A percentile compares a stretch with the other conserved stretches of the same genome.
Evolutionary conservation across 2,888 invertebrate genomes (phyloP).

Genomic region (Idaea straminata): DNA sequence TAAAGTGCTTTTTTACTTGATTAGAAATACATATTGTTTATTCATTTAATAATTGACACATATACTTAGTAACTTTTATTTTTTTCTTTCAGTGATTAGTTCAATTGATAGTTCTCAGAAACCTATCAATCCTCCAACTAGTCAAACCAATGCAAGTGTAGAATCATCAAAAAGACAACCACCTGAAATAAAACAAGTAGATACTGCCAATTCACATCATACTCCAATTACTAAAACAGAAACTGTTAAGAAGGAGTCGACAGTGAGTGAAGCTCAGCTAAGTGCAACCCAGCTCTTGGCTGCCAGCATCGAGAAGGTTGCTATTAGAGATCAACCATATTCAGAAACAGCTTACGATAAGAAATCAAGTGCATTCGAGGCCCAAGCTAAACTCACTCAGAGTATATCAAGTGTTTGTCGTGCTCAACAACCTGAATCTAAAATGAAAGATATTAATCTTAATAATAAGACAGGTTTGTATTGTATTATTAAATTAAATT

Average conservation of each 20-base stretch:
- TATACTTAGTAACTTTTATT: background rate
- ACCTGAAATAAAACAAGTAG: constrained; percentile 32
- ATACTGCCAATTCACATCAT: constrained; percentile 27
- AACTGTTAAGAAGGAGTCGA: constrained; percentile 35
- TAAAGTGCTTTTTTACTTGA: background rate
- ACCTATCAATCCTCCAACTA: constrained; percentile 65
- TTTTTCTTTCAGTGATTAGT: constrained; percentile 61
- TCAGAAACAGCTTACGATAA: constrained; percentile 40
- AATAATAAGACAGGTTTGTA: constrained; percentile 68
- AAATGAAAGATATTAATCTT: constrained; percentile 74
- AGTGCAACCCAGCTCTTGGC: constrained; percentile 67
- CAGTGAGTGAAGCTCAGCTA: constrained; percentile 43
- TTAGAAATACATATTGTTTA: background rate
- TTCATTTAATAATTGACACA: background rate
- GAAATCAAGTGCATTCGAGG: constrained; percentile 64
- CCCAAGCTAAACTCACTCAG: constrained; percentile 71
- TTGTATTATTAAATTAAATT: constrained; percentile 6
- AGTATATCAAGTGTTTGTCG: constrained; percentile 65
- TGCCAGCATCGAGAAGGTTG: constrained; percentile 70
- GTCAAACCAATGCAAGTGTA: constrained; percentile 55
- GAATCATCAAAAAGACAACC: constrained; percentile 43
- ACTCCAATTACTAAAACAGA: constrained; percentile 40
- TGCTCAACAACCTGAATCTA: constrained; percentile 57
- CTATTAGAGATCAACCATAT: constrained; percentile 48
- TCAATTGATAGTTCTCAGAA: constrained; percentile 66